Conservation (phyloP, 1,140 invertebrate species). For the Ceratosolen fusciceps region DNA sequence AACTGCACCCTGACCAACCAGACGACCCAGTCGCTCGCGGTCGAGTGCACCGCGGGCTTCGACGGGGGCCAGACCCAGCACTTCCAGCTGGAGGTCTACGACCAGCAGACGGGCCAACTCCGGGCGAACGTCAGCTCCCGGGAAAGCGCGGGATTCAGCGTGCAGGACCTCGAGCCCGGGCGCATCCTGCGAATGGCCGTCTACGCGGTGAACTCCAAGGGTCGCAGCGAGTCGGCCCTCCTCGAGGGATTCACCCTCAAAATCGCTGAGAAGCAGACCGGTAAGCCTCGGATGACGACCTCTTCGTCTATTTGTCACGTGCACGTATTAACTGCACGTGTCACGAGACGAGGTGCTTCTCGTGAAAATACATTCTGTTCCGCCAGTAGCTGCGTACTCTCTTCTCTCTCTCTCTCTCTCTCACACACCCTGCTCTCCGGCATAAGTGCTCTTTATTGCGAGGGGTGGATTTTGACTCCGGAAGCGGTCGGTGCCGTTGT, state of each 20-base stretch:
- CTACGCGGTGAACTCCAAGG: conserved; percentile 89
- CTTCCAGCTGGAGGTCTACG: conserved; percentile 82
- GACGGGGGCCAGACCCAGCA: conserved; percentile 82
- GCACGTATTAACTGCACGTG: too few relatives aligned
- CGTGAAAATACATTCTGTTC: too few relatives aligned
- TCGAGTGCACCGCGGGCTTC: conserved; percentile 84
- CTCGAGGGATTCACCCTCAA: conserved; percentile 88
- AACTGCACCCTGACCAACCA: conserved; percentile 87
- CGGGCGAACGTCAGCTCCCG: conserved; percentile 79
- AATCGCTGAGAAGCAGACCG: conserved; percentile 84
- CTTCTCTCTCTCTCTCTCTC: too few relatives aligned
- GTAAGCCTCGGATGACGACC: conserved; percentile 76
- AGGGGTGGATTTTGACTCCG: too few relatives aligned
- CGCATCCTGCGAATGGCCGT: conserved; percentile 79
- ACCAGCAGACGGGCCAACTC: conserved; percentile 76
- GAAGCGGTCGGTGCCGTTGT: too few relatives aligned
- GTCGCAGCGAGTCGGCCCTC: conserved; percentile 83
- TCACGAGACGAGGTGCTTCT: too few relatives aligned
- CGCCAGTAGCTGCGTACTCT: too few relatives aligned
- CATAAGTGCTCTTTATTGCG: too few relatives aligned
- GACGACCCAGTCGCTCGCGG: conserved; percentile 83
- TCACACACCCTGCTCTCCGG: too few relatives aligned
- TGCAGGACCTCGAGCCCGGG: conserved; percentile 79
- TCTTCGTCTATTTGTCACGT: too few relatives aligned
- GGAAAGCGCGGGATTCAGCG: conserved; percentile 77